phyloP scores from a whole-genome alignment of 1,140 invertebrate species.

The Scaptomyza hsui region DNA sequence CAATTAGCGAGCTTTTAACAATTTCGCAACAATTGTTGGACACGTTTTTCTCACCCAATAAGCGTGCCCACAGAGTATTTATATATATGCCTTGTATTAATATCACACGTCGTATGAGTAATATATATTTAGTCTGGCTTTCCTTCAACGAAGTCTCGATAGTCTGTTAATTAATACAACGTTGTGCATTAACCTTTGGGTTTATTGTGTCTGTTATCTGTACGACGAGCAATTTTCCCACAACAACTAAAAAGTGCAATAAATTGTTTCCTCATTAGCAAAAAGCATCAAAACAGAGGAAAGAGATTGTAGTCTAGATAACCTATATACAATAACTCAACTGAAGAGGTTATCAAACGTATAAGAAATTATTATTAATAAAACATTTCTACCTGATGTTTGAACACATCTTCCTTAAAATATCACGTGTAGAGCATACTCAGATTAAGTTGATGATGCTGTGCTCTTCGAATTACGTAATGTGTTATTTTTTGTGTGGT shows the following conservation, averaged over 20 bases:
- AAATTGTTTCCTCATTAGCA: constrained; percentile 71
- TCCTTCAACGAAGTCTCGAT: neutral
- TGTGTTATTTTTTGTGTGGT: too few relatives aligned
- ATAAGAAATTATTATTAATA: neutral
- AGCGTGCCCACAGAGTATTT: constrained; percentile 51
- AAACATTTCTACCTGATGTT: too few relatives aligned
- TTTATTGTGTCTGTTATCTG: constrained; percentile 16
- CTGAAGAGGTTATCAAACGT: constrained; percentile 36
- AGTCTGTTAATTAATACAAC: constrained; percentile 11
- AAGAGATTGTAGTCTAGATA: neutral
- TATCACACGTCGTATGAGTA: constrained; percentile 47
- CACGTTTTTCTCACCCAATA: constrained; percentile 67
- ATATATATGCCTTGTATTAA: constrained; percentile 12
- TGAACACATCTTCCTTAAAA: too few relatives aligned
- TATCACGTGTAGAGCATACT: too few relatives aligned
- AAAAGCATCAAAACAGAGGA: constrained; percentile 22
- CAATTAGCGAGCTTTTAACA: constrained; percentile 62
- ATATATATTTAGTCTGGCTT: constrained; percentile 13
- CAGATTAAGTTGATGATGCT: too few relatives aligned
- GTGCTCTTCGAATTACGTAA: too few relatives aligned
- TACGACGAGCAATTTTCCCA: constrained; percentile 3
- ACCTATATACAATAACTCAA: constrained; percentile 3
- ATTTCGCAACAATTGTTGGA: constrained; percentile 44
- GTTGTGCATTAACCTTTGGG: neutral
- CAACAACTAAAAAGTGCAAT: constrained; percentile 34